Conservation (phyloP, 1,140 invertebrate genomes). For the Hyphantria cunea region DNA sequence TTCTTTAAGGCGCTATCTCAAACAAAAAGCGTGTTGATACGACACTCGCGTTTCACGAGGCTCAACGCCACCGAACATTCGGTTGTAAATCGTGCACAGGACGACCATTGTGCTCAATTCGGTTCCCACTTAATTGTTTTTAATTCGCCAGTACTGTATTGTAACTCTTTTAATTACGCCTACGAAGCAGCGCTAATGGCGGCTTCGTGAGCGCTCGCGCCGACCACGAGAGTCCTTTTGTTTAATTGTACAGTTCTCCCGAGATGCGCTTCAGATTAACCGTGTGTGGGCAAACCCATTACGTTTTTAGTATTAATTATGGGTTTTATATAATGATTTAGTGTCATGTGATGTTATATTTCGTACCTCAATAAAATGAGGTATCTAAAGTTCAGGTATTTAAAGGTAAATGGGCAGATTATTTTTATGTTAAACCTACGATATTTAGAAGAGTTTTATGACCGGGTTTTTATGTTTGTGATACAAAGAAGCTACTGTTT, state of each 20-base stretch:
- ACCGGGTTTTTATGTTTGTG: too few species aligned
- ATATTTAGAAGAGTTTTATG: too few species aligned
- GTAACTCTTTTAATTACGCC: slow-evolving; percentile 76
- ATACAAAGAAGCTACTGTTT: too few species aligned
- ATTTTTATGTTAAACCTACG: not conserved
- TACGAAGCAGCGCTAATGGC: slow-evolving; percentile 61
- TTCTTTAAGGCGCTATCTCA: too few species aligned
- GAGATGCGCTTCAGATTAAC: slow-evolving; percentile 28
- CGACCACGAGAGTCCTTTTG: slow-evolving; percentile 52
- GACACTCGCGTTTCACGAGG: too few species aligned
- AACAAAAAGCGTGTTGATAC: too few species aligned
- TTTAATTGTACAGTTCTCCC: slow-evolving; percentile 48
- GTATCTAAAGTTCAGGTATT: too few species aligned
- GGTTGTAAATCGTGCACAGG: slow-evolving; percentile 56
- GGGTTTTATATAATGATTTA: slow-evolving; percentile 28
- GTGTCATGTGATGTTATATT: slow-evolving; percentile 17
- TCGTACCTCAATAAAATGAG: not conserved
- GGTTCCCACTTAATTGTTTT: slow-evolving; percentile 74
- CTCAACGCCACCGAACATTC: slow-evolving; percentile 8
- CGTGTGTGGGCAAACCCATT: slow-evolving; percentile 25
- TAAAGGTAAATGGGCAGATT: slow-evolving; percentile 3
- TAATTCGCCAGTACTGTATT: slow-evolving; percentile 70
- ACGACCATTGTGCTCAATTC: slow-evolving; percentile 70
- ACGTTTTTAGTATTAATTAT: slow-evolving; percentile 30
- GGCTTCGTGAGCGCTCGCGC: slow-evolving; percentile 51